Percentiles rank a stretch among this genome's conserved stretches.
phyloP scores from a whole-genome alignment of 92 coral and sea anemone species.

The Epizoanthus illoricatus region DNA sequence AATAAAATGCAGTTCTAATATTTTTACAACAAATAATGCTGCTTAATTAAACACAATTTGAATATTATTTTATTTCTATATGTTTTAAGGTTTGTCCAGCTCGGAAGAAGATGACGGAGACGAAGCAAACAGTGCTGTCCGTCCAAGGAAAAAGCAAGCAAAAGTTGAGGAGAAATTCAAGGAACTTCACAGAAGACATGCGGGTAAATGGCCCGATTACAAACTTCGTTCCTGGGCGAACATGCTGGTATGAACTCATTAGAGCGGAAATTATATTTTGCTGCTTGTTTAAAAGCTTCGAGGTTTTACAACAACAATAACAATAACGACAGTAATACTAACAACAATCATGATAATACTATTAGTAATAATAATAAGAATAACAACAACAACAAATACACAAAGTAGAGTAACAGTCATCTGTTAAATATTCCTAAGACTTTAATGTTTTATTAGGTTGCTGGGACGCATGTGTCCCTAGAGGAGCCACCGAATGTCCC shows the following conservation, averaged over 20 bases:
- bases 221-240: slow-evolving; percentile 30
- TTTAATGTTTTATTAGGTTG: slow-evolving; percentile 16
- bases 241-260: slow-evolving; percentile 29
- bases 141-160: slow-evolving; percentile 8
- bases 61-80: slow-evolving; percentile 2
- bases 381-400: too few species aligned
- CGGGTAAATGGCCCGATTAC: slow-evolving; percentile 35
- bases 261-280: not conserved
- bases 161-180: slow-evolving; percentile 15
- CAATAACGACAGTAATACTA: too few species aligned
- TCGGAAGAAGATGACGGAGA: slow-evolving; percentile 16
- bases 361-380: too few species aligned
- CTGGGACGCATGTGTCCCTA: slow-evolving; percentile 25
- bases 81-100: slow-evolving; percentile 20
- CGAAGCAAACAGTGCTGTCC: not conserved
- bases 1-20: too few species aligned
- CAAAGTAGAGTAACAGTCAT: too few species aligned
- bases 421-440: not conserved
- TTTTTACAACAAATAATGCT: too few species aligned
- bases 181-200: slow-evolving; percentile 1
- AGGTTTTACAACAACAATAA: not conserved
- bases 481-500: slow-evolving; percentile 40
- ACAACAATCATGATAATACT: too few species aligned
- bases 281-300: too few species aligned
- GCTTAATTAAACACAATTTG: too few species aligned